These are phyloP conservation scores for Corticium candelabrum DNA, from an alignment of 37 sponge, comb jelly and placozoan genomes.

Conservation along the genomic window DNA sequence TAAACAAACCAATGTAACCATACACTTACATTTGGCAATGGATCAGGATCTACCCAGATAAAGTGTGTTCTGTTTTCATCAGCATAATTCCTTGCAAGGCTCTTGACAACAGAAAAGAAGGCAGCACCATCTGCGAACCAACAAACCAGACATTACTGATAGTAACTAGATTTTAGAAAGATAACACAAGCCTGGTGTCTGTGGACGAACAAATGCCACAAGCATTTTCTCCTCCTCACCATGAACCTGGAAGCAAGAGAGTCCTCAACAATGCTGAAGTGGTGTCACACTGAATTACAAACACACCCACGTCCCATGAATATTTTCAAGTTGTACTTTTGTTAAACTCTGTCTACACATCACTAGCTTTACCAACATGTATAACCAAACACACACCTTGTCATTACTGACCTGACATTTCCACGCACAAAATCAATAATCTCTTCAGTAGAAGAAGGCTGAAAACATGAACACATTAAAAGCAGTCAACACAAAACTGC, in stretches of 20 bases:
- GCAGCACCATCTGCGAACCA: not conserved
- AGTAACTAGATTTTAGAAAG: not conserved
- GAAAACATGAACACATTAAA: too few species aligned
- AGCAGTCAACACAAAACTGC: too few species aligned
- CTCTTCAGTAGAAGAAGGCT: not conserved
- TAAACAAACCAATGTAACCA: too few species aligned
- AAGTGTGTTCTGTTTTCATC: not conserved
- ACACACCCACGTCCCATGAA: not conserved
- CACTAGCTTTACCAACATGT: too few species aligned
- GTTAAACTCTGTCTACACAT: too few species aligned
- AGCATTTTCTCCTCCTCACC: not conserved
- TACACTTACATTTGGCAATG: too few species aligned
- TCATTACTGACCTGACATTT: not conserved
- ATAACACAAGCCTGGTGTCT: not conserved
- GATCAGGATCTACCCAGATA: not conserved
- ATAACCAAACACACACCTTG: not conserved
- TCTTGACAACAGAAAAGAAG: not conserved
- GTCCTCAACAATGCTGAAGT: too few species aligned
- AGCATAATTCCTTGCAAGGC: not conserved
- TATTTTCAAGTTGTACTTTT: not conserved
- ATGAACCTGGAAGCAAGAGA: too few species aligned
- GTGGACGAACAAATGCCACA: not conserved
- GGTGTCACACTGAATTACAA: too few species aligned
- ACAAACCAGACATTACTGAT: too few species aligned
- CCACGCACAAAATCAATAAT: not conserved